Conservation (phyloP, 2,888 invertebrate species). For the Andrena chrysosceles region DNA sequence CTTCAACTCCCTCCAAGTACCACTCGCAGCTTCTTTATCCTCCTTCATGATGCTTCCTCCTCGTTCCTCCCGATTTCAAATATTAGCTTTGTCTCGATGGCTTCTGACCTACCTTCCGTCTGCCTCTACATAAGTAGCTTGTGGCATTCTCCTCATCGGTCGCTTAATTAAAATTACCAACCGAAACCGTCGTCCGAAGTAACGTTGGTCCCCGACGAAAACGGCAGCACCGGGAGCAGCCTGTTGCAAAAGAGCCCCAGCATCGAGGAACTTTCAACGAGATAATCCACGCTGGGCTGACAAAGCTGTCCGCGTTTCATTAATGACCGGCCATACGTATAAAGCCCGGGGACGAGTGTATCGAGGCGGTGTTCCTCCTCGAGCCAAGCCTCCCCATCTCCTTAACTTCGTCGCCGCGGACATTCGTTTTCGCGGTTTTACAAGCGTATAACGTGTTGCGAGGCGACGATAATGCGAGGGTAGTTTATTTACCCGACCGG, state of each 20-base stretch:
- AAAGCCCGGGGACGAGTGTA: conserved; percentile 71
- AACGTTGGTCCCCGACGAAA: neutral
- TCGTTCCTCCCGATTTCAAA: too few relatives aligned
- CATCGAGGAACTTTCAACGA: conserved; percentile 65
- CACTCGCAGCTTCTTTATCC: too few relatives aligned
- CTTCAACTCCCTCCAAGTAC: neutral
- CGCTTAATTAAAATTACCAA: neutral
- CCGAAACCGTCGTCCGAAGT: too few relatives aligned
- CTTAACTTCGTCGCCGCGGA: conserved; percentile 60
- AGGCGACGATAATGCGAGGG: conserved; percentile 73
- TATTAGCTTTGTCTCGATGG: too few relatives aligned
- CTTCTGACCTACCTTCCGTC: too few relatives aligned
- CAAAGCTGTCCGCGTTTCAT: conserved; percentile 78
- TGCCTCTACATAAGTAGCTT: too few relatives aligned
- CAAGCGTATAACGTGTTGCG: conserved; percentile 72
- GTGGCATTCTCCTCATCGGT: neutral
- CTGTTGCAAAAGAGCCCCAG: conserved; percentile 55
- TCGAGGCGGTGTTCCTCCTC: conserved; percentile 51
- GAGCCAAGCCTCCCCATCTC: conserved; percentile 41
- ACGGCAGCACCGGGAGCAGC: conserved; percentile 43
- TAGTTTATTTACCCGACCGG: conserved; percentile 68
- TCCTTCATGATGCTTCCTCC: too few relatives aligned
- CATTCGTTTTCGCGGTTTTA: conserved; percentile 76
- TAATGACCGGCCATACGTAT: conserved; percentile 72
- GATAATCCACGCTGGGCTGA: conserved; percentile 75